Percentiles rank a stretch among this genome's conserved stretches.
Evolutionary conservation across 2,113 vertebrate genomes (phyloP).

Genomic region (Elgaria multicarinata): DNA sequence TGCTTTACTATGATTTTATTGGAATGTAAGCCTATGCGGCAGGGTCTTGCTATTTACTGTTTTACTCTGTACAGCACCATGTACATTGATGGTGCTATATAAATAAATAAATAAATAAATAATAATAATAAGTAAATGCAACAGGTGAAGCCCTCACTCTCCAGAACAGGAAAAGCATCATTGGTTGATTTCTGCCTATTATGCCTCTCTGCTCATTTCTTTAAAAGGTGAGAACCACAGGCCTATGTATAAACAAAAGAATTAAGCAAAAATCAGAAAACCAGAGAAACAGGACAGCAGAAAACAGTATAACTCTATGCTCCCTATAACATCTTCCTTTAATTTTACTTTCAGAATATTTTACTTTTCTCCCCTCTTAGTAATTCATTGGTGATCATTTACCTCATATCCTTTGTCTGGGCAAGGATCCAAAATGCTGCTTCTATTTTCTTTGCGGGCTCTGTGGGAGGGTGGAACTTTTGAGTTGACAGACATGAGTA

Average conservation of each 20-base stretch:
- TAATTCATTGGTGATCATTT: neutral
- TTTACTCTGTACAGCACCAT: no score
- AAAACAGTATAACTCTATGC: neutral
- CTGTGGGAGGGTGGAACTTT: neutral
- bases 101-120: no score
- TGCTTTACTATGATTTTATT: no score
- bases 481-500: neutral
- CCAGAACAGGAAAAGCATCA: no score
- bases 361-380: neutral
- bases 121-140: no score
- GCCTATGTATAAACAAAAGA: neutral
- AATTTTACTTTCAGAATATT: neutral
- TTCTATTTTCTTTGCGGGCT: neutral
- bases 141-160: neutral
- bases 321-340: constrained; percentile 7
- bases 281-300: neutral
- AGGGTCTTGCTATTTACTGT: no score
- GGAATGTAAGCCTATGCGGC: no score
- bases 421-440: constrained; percentile 15
- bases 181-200: no score
- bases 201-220: neutral
- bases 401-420: neutral
- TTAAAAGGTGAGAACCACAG: neutral
- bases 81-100: no score
- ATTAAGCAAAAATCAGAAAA: neutral